phyloP scores from a whole-genome alignment of 1,140 invertebrate species.

The Adelges cooleyi region DNA sequence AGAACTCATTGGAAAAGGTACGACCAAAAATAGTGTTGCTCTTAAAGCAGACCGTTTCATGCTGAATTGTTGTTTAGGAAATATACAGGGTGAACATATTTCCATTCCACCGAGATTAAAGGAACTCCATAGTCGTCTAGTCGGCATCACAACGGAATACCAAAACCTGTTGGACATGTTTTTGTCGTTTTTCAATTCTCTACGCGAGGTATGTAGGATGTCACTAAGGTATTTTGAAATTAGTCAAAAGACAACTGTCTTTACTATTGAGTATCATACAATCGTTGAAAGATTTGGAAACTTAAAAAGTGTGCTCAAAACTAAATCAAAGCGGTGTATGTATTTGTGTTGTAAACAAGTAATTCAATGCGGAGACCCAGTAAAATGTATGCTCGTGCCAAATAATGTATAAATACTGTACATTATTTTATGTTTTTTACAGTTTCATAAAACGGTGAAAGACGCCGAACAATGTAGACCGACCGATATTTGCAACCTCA shows the following conservation, averaged over 20 bases:
- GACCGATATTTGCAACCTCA: background rate
- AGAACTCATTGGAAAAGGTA: conserved; percentile 40
- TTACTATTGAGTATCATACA: too few relatives aligned
- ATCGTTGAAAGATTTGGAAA: too few relatives aligned
- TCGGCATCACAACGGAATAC: conserved; percentile 58
- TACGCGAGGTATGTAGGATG: conserved; percentile 48
- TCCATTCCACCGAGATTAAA: conserved; percentile 46
- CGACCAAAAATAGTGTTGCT: too few relatives aligned
- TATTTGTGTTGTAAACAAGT: too few relatives aligned
- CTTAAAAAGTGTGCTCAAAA: too few relatives aligned
- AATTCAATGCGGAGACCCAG: too few relatives aligned
- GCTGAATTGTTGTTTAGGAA: conserved; percentile 10
- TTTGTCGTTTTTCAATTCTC: conserved; percentile 54
- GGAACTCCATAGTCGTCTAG: conserved; percentile 53
- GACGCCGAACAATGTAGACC: background rate
- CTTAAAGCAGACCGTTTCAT: background rate
- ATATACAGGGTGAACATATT: conserved; percentile 1
- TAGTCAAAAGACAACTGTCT: too few relatives aligned
- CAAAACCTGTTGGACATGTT: conserved; percentile 59
- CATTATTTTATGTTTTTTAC: background rate
- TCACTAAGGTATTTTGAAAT: background rate
- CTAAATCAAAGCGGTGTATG: too few relatives aligned
- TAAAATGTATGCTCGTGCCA: too few relatives aligned
- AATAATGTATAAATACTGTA: too few relatives aligned
- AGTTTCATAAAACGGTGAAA: background rate